Conservation (phyloP, 92 coral and sea anemone species). For the Actinernus sp. region DNA sequence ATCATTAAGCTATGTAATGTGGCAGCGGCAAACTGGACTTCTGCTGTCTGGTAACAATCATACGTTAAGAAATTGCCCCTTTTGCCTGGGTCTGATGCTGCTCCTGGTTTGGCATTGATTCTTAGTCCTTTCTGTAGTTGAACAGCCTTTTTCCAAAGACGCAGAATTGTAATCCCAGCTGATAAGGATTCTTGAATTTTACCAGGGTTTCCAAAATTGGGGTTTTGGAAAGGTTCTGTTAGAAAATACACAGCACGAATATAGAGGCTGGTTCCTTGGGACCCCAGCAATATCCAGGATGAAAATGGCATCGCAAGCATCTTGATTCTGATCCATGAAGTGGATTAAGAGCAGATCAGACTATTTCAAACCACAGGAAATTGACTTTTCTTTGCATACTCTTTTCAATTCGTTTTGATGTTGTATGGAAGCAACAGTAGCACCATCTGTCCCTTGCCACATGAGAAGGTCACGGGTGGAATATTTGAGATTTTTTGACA, state of each 20-base stretch:
- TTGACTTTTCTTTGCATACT: background rate
- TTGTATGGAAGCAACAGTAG: constrained; percentile 13
- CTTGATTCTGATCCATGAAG: constrained; percentile 41
- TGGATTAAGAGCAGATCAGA: constrained; percentile 14
- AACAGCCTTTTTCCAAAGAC: constrained; percentile 53
- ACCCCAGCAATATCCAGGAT: constrained; percentile 27
- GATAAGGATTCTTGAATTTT: constrained; percentile 38
- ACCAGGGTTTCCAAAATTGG: constrained; percentile 33
- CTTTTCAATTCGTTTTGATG: constrained; percentile 13
- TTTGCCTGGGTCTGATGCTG: constrained; percentile 15
- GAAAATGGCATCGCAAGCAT: constrained; percentile 36
- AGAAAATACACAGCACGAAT: constrained; percentile 38
- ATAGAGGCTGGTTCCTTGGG: constrained; percentile 52
- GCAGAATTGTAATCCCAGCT: constrained; percentile 53
- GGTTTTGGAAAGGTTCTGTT: constrained; percentile 47
- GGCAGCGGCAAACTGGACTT: constrained; percentile 28
- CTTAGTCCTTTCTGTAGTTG: constrained; percentile 36
- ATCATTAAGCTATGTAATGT: constrained; percentile 10
- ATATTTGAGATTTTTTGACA: constrained; percentile 18
- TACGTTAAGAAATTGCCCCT: constrained; percentile 16
- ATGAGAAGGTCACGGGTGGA: constrained; percentile 21
- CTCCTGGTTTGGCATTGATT: constrained; percentile 1
- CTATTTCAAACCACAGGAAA: constrained; percentile 1
- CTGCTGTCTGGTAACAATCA: constrained; percentile 39
- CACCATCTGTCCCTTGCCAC: background rate